Percentiles rank a stretch among this genome's conserved stretches.
phyloP scores from a whole-genome alignment of 2,797 vertebrate species.

The Sebastes melanostomus region DNA sequence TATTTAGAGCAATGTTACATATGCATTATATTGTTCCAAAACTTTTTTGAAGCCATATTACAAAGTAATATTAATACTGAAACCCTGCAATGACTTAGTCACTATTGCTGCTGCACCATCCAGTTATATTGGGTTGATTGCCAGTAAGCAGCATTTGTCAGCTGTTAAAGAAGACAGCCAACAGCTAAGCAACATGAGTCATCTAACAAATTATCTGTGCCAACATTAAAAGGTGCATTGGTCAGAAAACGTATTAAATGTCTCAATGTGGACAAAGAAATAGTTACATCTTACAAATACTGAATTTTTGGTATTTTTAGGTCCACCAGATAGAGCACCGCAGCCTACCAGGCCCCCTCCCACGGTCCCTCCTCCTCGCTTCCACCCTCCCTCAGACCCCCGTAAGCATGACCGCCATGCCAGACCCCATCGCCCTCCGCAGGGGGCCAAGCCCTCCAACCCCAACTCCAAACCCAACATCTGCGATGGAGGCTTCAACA shows the following conservation, averaged over 20 bases:
- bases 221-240: slow-evolving; percentile 20
- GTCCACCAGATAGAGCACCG: slow-evolving; percentile 94
- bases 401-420: slow-evolving; percentile 92
- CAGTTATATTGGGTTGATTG: slow-evolving; percentile 34
- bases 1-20: background rate
- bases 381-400: slow-evolving; percentile 90
- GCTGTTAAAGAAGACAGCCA: slow-evolving; percentile 50
- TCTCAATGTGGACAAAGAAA: background rate
- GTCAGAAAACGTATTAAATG: background rate
- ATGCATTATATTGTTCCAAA: background rate
- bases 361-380: slow-evolving; percentile 92
- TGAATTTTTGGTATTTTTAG: slow-evolving; percentile 70
- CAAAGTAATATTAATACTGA: slow-evolving; percentile 2
- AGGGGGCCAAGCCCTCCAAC: slow-evolving; percentile 90
- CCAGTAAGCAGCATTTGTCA: slow-evolving; percentile 59
- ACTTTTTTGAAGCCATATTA: slow-evolving; percentile 8
- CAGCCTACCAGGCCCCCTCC: slow-evolving; percentile 95
- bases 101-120: background rate
- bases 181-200: slow-evolving; percentile 37
- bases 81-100: slow-evolving; percentile 10
- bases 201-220: slow-evolving; percentile 22
- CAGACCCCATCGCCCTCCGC: slow-evolving; percentile 91
- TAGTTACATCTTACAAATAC: background rate
- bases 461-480: slow-evolving; percentile 97
- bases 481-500: slow-evolving; percentile 99